These are phyloP conservation scores for Panurus biarmicus DNA, from an alignment of 2,113 vertebrate genomes.

Conservation along the genomic window DNA sequence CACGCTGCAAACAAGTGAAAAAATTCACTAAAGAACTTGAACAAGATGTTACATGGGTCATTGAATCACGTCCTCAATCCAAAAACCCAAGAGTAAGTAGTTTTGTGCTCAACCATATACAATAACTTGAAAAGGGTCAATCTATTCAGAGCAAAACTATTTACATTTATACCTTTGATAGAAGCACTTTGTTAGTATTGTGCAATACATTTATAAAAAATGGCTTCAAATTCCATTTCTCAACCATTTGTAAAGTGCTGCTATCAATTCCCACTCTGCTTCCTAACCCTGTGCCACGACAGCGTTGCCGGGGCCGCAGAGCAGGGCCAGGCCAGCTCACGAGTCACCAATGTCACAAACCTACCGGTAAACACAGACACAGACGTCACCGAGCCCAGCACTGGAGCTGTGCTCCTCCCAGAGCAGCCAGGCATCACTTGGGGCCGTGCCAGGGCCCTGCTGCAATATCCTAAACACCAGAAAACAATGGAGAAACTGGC, in stretches of 20 bases:
- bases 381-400: conserved; percentile 59
- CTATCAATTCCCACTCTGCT: conserved; percentile 60
- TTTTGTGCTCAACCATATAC: conserved; percentile 66
- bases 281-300: conserved; percentile 15
- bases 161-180: conserved; percentile 69
- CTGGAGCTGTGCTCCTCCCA: conserved; percentile 34
- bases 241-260: conserved; percentile 79
- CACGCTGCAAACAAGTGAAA: conserved; percentile 67
- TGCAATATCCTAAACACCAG: conserved; percentile 65
- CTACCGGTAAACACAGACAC: conserved; percentile 72
- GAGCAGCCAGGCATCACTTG: conserved; percentile 29
- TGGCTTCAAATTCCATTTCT: conserved; percentile 75
- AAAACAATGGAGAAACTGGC: conserved; percentile 65
- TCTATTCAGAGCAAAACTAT: conserved; percentile 60
- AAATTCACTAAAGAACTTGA: conserved; percentile 59
- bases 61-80: conserved; percentile 63
- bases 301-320: neutral
- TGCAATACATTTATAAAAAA: conserved; percentile 75
- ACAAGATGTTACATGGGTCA: conserved; percentile 42
- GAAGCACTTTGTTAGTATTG: conserved; percentile 74
- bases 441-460: conserved; percentile 59
- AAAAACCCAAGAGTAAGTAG: conserved; percentile 66
- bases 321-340: conserved; percentile 64
- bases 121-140: conserved; percentile 56
- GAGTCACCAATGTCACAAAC: conserved; percentile 72